Evolutionary conservation across 1,140 invertebrate species (phyloP).

Genomic region (Rhopalosiphum padi): DNA sequence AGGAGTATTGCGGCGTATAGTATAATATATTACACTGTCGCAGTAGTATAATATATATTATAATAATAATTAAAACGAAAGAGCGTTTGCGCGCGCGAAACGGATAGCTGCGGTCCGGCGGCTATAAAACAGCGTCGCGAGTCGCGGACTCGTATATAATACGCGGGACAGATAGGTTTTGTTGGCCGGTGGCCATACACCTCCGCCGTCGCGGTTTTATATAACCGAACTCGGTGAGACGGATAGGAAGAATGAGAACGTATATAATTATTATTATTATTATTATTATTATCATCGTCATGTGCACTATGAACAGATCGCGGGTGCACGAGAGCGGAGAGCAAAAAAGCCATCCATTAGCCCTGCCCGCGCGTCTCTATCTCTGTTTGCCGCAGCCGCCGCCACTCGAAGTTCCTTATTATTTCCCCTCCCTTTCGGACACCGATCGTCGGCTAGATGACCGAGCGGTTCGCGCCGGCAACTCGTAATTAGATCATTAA

Average conservation of each 20-base stretch:
- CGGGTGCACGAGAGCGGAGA: neutral
- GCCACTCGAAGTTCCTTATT: neutral
- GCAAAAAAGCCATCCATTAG: conserved; percentile 13
- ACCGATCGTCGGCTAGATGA: neutral
- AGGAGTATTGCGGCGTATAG: neutral
- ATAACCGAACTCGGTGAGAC: neutral
- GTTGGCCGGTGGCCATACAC: neutral
- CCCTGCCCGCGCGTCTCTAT: neutral
- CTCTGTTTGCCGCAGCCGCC: neutral
- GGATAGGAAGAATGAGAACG: neutral
- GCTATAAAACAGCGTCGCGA: conserved; percentile 9
- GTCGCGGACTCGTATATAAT: neutral
- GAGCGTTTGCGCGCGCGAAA: neutral
- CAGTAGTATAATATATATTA: neutral
- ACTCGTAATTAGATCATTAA: conserved; percentile 36
- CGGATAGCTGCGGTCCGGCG: neutral
- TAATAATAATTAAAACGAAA: conserved; percentile 13
- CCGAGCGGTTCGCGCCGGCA: neutral
- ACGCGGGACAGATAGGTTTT: neutral
- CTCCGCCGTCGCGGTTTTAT: neutral
- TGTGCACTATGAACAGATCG: neutral
- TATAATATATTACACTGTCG: neutral
- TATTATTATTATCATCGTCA: neutral
- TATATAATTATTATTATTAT: neutral
- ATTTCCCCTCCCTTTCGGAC: neutral